Base-by-base conservation (phyloP, 2,113 vertebrate genomes). In the Anthoscopus minutus region DNA sequence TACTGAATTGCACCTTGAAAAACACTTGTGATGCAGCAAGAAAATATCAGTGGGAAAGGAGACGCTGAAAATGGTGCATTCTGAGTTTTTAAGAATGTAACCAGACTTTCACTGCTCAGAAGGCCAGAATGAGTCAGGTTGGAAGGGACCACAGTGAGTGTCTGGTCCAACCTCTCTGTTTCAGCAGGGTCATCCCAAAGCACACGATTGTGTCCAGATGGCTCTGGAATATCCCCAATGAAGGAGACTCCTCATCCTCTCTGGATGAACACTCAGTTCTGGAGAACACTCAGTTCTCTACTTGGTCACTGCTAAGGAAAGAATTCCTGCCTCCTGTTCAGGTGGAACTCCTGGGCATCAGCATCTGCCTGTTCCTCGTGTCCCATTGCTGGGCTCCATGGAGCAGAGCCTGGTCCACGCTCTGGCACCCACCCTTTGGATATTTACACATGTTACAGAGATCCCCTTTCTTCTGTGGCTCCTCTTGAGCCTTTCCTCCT, bases 191-290 rank as follows among this genome's bases (percentile, higher is more conserved):
- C 35, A 64, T 31, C 50, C 57, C 66, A 56, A 48, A 37, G 42
- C 57, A 56, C 35, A 37, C 37, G 42, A 38, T 20, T 81, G 31
- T 72, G 35, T 33, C 30, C 0, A 0, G 13, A 15, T 1, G 1
- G 23, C 37, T 81, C 37, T 65, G 86, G 67, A 51, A 65, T 14
- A 44, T 28, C 33, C 23, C 33, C 50, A 56, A 18, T 5, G 42
- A 57, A 19, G 35, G 51, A 30, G 11, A 13, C 31, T 6, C 31
- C 51, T 21, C 51, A 42, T 1, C 31, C 42, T 30, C 61, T 17
- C 42, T 57, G n/a, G 48, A n/a, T n/a, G n/a, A n/a, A n/a, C n/a
- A n/a, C n/a, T n/a, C n/a, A n/a, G n/a, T n/a, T n/a, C n/a, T n/a
- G n/a, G n/a, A n/a, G n/a, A n/a, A n/a, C 22, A 3, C n/a, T 45